Base-by-base conservation (phyloP, 2,113 vertebrate genomes). In the Ictalurus furcatus region DNA sequence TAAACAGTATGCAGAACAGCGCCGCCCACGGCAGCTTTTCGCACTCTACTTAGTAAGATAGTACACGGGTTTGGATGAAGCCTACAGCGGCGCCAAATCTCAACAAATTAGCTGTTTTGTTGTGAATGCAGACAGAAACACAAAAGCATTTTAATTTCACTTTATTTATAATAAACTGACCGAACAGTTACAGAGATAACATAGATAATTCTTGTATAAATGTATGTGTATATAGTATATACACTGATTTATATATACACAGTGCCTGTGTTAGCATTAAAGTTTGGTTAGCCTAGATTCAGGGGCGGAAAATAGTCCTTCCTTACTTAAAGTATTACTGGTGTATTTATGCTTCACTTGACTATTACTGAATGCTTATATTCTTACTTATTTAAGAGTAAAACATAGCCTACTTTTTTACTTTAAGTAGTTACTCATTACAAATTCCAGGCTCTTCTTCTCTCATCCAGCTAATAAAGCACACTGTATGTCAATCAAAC, bases 151-250 rank as follows among this genome's bases (percentile, higher is more conserved):
- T 19, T 71, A 12, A 17, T 63, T 48, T 3, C 5, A 79, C 25
- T 87, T 87, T 87, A 87, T 87, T 87, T 79, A 40, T 30, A 56
- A 48, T 67, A 65, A 84, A 63, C 34, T n/a, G 19, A 44, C 59
- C 40, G 59, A 16, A 44, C 2, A 61, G 56, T 34, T 13, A 61
- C 79, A 82, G 37, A 58, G 17, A 58, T 59, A 28, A 84, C 11
- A 44, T 37, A 40, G 16, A 52, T 79, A 4, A 79, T 28, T 52
- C 28, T 21, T 81, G 16, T 56, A 81, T 56, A 56, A 17, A 30
- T 80, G 54, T 79, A 7, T 54, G 37, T 21, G 21, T 54, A n/a
- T 17, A 6, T 79, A n/a, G 21, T 80, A n/a, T 8, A 6, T 79
- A n/a, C 1, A 81, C 48, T 54, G 78, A n/a, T 52, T 37, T 73